Evolutionary conservation across 2,113 vertebrate species (phyloP), one percentile per base, ranked within the genome.

Genomic region (Fregetta grallaria): DNA sequence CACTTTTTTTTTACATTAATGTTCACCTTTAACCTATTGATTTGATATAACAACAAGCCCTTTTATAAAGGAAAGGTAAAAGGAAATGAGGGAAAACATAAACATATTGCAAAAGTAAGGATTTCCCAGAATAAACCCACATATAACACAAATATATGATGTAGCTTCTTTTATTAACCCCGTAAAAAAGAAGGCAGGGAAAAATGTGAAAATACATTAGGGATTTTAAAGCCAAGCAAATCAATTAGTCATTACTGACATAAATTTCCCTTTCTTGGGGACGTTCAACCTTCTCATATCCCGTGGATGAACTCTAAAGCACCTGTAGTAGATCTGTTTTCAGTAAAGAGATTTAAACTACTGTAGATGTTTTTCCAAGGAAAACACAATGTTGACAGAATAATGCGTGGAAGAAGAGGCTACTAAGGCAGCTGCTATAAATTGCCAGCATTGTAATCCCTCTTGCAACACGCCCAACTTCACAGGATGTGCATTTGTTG

Each of bases 341-440:
- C 97, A 94, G 89, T 97, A 97, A 97, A 98, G 96, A 98, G 96
- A 97, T 97, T 97, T 98, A 96, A 97, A 97, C 91, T 81, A 76
- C 72, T 96, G 96, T 97, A 96, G 97, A 91, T 90, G 96, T 96
- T 98, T 98, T 97, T 98, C 98, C 98, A 98, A 98, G 96, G 97
- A 98, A 98, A 98, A 98, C 97, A 98, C 38, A 27, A 93, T 95
- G 98, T 98, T 98, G 98, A 98, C 94, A 96, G 97, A 98, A 97
- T 97, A 98, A 95, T 96, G 97, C 95, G 97, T 97, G 86, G 92
- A 97, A 97, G 97, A 97, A 97, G 96, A 95, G 97, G 91, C 96
- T 91, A 95, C 96, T 94, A 97, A 97, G 71, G 94, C 93, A 97
- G 97, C 97, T 97, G 80, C 97, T 84, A 96, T 98, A 98, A 98